Evolutionary conservation across 35 echinoderm and acorn worm genomes (phyloP).

Genomic region (Lytechinus variegatus): DNA sequence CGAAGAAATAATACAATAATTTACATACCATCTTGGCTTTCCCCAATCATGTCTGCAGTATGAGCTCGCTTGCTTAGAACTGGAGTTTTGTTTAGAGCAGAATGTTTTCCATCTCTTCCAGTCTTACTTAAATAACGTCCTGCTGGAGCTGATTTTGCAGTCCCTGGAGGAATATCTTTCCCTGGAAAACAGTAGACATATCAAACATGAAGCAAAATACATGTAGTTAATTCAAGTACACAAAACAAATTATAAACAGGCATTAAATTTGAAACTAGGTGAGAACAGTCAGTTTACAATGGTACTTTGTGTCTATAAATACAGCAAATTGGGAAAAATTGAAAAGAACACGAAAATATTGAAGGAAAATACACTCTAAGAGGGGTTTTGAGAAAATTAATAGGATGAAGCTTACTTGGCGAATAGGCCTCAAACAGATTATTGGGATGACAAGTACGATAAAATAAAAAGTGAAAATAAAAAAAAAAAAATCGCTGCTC

Average conservation of each 20-base stretch:
- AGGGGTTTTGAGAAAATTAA: too few relatives aligned
- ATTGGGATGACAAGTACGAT: too few relatives aligned
- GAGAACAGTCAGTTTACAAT: too few relatives aligned
- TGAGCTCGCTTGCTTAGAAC: background rate
- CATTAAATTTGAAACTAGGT: too few relatives aligned
- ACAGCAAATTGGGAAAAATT: too few relatives aligned
- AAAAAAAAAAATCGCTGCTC: too few relatives aligned
- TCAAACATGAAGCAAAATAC: background rate
- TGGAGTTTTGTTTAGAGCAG: background rate
- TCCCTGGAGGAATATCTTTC: background rate
- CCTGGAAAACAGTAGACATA: background rate
- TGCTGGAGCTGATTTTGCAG: slow-evolving; percentile 15
- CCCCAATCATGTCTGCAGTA: background rate
- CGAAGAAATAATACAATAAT: background rate
- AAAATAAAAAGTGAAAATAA: too few relatives aligned
- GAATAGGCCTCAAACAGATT: too few relatives aligned
- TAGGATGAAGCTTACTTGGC: too few relatives aligned
- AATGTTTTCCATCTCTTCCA: slow-evolving; percentile 20
- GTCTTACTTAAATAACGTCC: background rate
- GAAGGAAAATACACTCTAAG: too few relatives aligned
- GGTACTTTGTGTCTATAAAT: too few relatives aligned
- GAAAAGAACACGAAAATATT: too few relatives aligned
- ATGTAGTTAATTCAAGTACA: background rate
- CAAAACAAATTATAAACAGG: background rate
- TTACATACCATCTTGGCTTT: background rate